A percentile compares a stretch with the other conserved stretches of the same genome.
phyloP scores from a whole-genome alignment of 2,888 invertebrate species.

The Dichetophora obliterata region DNA sequence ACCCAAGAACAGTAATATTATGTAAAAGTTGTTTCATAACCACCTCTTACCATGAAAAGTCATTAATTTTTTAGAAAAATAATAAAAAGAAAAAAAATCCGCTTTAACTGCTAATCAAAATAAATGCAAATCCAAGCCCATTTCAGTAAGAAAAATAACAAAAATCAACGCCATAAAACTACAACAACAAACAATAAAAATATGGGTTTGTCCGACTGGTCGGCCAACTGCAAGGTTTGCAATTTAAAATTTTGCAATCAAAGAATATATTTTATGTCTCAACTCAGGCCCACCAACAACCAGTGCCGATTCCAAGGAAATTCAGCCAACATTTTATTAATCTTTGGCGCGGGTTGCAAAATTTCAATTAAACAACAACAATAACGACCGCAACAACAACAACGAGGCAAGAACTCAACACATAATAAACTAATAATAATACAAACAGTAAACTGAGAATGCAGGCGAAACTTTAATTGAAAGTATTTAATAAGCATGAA shows the following conservation, averaged over 20 bases:
- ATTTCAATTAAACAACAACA: constrained; percentile 17
- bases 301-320: constrained; percentile 7
- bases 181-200: constrained; percentile 7
- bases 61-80: background rate
- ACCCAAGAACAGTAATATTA: too few species aligned
- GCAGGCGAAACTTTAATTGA: constrained; percentile 12
- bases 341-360: constrained; percentile 15
- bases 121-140: too few species aligned
- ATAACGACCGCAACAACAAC: background rate
- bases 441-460: background rate
- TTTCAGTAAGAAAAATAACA: background rate
- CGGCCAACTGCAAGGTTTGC: constrained; percentile 34
- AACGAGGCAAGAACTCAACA: background rate
- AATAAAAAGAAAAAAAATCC: background rate
- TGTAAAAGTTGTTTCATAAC: background rate
- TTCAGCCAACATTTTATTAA: background rate
- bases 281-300: background rate
- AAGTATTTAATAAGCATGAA: constrained; percentile 8
- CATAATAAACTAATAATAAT: background rate
- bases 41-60: background rate
- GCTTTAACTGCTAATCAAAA: too few species aligned
- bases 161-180: background rate
- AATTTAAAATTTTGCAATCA: constrained; percentile 35
- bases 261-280: constrained; percentile 20
- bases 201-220: constrained; percentile 29